phyloP scores from a whole-genome alignment of 2,888 invertebrate genomes.

The Hoplodrina blanda region DNA sequence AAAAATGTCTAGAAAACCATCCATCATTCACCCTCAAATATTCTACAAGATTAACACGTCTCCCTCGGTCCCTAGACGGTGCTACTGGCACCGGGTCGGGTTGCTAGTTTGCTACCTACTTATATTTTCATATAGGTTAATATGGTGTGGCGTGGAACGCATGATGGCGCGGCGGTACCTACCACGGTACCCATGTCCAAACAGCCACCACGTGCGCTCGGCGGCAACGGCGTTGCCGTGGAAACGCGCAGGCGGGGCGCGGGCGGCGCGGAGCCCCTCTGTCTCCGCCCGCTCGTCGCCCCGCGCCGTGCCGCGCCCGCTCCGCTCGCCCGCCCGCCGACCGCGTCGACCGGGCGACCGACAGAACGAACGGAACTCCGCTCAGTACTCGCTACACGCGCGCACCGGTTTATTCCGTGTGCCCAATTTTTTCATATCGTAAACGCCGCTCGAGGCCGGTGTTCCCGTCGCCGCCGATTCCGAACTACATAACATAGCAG shows the following conservation, averaged over 20 bases:
- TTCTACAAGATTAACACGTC: too few relatives aligned
- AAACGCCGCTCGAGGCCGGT: constrained; percentile 67
- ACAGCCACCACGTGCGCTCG: constrained; percentile 62
- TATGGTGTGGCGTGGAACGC: constrained; percentile 43
- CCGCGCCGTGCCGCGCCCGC: constrained; percentile 54
- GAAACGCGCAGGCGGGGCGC: constrained; percentile 59
- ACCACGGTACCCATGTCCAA: constrained; percentile 20
- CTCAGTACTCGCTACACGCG: constrained; percentile 71
- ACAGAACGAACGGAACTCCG: constrained; percentile 67
- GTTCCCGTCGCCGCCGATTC: constrained; percentile 61
- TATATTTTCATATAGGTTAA: constrained; percentile 25
- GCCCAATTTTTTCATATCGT: constrained; percentile 69
- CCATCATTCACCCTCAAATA: too few relatives aligned
- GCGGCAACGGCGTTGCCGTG: constrained; percentile 62
- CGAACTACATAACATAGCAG: constrained; percentile 52
- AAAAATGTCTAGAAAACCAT: too few relatives aligned
- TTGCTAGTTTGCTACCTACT: not conserved
- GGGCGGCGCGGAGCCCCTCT: constrained; percentile 82
- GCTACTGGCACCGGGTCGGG: not conserved
- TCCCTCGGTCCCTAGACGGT: not conserved
- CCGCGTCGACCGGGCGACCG: constrained; percentile 55
- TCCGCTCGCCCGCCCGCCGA: constrained; percentile 58
- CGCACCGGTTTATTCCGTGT: constrained; percentile 77
- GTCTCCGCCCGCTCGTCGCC: constrained; percentile 64
- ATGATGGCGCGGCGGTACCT: constrained; percentile 47